phyloP scores from a whole-genome alignment of 2,888 invertebrate species.

The Oeneis ivallda region DNA sequence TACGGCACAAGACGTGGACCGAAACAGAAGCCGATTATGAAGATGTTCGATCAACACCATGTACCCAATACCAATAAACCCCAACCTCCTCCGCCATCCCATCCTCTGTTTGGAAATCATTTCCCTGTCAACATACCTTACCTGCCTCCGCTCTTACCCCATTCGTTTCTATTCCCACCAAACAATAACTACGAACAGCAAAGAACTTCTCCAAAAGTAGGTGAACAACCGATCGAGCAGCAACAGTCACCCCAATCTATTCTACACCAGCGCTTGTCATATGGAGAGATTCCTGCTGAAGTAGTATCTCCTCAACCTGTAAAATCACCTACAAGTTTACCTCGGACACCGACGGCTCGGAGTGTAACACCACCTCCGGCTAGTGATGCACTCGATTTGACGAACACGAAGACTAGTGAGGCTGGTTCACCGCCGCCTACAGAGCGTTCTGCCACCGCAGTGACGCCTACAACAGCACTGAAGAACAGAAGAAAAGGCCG shows the following conservation, averaged over 20 bases:
- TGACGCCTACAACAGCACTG: constrained; percentile 69
- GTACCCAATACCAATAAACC: constrained; percentile 58
- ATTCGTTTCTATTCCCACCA: constrained; percentile 75
- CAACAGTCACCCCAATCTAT: constrained; percentile 62
- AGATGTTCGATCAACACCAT: constrained; percentile 63
- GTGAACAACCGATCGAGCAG: constrained; percentile 51
- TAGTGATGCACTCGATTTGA: constrained; percentile 81
- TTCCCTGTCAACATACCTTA: constrained; percentile 75
- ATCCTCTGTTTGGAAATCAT: constrained; percentile 69
- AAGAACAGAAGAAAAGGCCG: constrained; percentile 92
- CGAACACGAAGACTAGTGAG: constrained; percentile 75
- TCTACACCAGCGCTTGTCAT: constrained; percentile 67
- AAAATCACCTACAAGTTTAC: constrained; percentile 57
- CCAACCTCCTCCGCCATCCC: constrained; percentile 58
- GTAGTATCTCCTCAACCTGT: constrained; percentile 50
- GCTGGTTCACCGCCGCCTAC: constrained; percentile 59
- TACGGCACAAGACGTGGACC: constrained; percentile 95
- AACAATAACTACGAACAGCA: constrained; percentile 69
- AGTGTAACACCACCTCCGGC: constrained; percentile 47
- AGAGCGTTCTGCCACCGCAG: constrained; percentile 54
- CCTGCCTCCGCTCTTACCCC: constrained; percentile 72
- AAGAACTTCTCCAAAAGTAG: constrained; percentile 57
- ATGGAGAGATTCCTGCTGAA: constrained; percentile 54
- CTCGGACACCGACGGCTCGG: constrained; percentile 56
- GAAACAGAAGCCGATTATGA: constrained; percentile 80